Evolutionary conservation across 2,797 vertebrate species (phyloP), one percentile per base, ranked within the genome.

Genomic region (Distichodus sexfasciatus): DNA sequence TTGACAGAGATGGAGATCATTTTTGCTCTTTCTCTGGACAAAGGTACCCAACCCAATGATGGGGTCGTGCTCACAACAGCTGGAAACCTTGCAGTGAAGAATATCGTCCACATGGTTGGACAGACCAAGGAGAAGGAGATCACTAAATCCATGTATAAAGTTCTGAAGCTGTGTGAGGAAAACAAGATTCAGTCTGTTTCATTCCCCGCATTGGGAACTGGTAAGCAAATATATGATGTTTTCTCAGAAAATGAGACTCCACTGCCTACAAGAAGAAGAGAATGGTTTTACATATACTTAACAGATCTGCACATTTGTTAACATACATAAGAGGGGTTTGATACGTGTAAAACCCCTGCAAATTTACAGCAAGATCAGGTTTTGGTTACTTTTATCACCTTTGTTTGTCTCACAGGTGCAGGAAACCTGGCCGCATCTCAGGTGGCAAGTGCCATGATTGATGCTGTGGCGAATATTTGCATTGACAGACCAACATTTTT

Each of bases 71-170:
- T 81, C n/a, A 86, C 85, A 46, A 74, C 51, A 71, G 71, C 81
- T 35, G 84, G 85, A 58, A 82, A 80, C 3, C 82, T 87, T 28
- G 43, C 31, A 11, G 23, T 62, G 31, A 86, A 82, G 54, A 61
- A 82, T 71, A 83, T 87, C 14, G 23, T 84, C 43, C 85, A 87
- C 58, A 84, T 86, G 83, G 82, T 85, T 29, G 84, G 80, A 2
- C 83, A 81, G 74, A 83, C 73, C 35, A 74, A 33, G 11, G 50
- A 64, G 38, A 74, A 59, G 10, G 43, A 58, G 26, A 85, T 82
- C 48, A 81, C 72, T 43, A 76, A 33, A 43, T 81, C 74, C 67
- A 69, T 83, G 75, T 64, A 66, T 43, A 83, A 83, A 41, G 79
- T 75, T 48, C 57, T 87, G 19, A 78, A 72, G 60, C 60, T 62